Conservation (phyloP, 2,797 vertebrate genomes). For the Sebastes variabilis region DNA sequence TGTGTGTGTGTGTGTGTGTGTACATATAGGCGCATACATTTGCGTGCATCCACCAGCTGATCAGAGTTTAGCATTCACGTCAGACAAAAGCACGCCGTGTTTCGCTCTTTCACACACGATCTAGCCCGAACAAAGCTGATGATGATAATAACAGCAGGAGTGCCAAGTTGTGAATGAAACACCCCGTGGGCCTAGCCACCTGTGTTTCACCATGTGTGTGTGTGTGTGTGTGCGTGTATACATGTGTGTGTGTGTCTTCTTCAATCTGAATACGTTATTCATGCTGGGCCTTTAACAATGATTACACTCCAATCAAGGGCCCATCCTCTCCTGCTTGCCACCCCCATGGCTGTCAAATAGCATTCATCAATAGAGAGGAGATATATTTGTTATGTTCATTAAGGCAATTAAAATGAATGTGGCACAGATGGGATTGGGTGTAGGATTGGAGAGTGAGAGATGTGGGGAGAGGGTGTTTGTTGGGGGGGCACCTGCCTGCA, state of each 20-base stretch:
- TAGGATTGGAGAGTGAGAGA: constrained; percentile 53
- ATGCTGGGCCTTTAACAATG: constrained; percentile 77
- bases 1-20: background rate
- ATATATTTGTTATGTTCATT: constrained; percentile 84
- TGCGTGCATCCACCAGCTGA: constrained; percentile 57
- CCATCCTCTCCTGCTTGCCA: constrained; percentile 66
- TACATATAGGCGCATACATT: constrained; percentile 19
- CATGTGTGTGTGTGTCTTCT: constrained; percentile 23
- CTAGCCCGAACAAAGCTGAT: constrained; percentile 67
- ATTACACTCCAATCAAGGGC: constrained; percentile 79
- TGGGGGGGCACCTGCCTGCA: constrained; percentile 72
- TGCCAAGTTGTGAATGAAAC: constrained; percentile 78
- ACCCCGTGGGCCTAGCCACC: constrained; percentile 72
- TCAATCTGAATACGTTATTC: constrained; percentile 79
- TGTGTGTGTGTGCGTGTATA: background rate
- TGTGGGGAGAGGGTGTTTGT: constrained; percentile 36
- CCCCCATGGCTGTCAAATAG: constrained; percentile 75
- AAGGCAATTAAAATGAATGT: constrained; percentile 79
- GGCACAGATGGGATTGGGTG: constrained; percentile 74
- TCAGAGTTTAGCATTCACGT: constrained; percentile 54
- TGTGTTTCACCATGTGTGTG: constrained; percentile 39
- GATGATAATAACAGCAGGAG: constrained; percentile 74
- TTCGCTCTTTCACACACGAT: constrained; percentile 64
- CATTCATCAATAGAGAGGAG: constrained; percentile 77
- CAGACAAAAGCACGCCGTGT: constrained; percentile 53